phyloP scores from a whole-genome alignment of 2,888 invertebrate genomes.

The Uropetala carovei region DNA sequence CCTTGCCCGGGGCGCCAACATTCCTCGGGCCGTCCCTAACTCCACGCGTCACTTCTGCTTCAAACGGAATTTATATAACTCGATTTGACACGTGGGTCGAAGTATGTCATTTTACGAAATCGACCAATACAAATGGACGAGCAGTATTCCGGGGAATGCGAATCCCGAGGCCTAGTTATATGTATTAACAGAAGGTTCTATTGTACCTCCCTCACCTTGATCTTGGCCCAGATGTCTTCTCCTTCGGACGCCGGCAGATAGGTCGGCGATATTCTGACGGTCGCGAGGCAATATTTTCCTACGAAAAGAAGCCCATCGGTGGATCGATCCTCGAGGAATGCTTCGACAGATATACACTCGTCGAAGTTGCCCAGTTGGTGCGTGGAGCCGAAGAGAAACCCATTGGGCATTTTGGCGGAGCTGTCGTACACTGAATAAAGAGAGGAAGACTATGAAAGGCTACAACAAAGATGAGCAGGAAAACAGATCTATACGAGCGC shows the following conservation, averaged over 20 bases:
- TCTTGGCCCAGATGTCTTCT: not conserved
- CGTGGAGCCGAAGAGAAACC: not conserved
- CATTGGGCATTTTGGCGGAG: slow-evolving; percentile 27
- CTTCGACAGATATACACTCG: slow-evolving; percentile 20
- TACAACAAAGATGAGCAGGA: too few species aligned
- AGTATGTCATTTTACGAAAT: not conserved
- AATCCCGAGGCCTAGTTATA: not conserved
- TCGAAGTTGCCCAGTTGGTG: slow-evolving; percentile 23
- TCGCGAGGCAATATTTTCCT: slow-evolving; percentile 44
- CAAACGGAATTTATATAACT: too few species aligned
- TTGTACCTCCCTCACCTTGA: not conserved
- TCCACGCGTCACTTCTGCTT: too few species aligned
- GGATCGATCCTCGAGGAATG: not conserved
- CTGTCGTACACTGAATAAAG: slow-evolving; percentile 1
- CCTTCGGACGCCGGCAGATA: not conserved
- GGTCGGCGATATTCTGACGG: not conserved
- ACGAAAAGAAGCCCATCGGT: not conserved
- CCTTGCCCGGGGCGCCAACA: too few species aligned
- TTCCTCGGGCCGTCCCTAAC: too few species aligned
- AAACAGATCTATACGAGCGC: too few species aligned
- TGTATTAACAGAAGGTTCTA: not conserved
- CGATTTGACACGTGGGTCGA: not conserved
- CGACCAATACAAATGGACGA: not conserved
- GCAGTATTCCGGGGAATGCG: not conserved
- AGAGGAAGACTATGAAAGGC: too few species aligned